Evolutionary conservation across 2,888 invertebrate genomes (phyloP).

Genomic region (Tetheella fluctuosa): DNA sequence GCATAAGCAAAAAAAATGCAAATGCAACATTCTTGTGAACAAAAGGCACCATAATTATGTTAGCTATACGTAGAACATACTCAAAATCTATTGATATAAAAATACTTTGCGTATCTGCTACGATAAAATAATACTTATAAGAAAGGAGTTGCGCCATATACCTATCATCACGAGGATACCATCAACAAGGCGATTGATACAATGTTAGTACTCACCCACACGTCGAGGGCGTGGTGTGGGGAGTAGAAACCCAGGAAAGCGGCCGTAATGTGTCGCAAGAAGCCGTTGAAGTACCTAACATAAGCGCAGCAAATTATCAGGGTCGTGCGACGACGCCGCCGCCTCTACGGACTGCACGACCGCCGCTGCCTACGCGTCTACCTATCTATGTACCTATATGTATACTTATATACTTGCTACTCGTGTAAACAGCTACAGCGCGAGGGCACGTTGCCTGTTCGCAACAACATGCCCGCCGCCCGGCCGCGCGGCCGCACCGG

Average conservation of each 20-base stretch:
- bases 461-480: slow-evolving; percentile 33
- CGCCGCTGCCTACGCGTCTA: slow-evolving; percentile 70
- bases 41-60: background rate
- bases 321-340: slow-evolving; percentile 75
- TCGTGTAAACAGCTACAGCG: slow-evolving; percentile 59
- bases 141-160: slow-evolving; percentile 1
- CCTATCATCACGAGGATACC: background rate
- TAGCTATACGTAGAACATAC: background rate
- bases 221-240: slow-evolving; percentile 52
- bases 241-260: slow-evolving; percentile 71
- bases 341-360: slow-evolving; percentile 62
- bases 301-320: slow-evolving; percentile 83
- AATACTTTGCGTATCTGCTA: background rate
- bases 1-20: background rate
- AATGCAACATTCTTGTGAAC: background rate
- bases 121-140: background rate
- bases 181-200: slow-evolving; percentile 5
- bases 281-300: slow-evolving; percentile 83
- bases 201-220: slow-evolving; percentile 25
- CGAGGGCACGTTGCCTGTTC: slow-evolving; percentile 55
- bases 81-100: background rate
- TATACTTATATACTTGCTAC: slow-evolving; percentile 42
- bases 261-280: slow-evolving; percentile 75
- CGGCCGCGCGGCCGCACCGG: slow-evolving; percentile 32
- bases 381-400: slow-evolving; percentile 48